phyloP scores from a whole-genome alignment of 2,888 invertebrate species.

The Euspilapteryx auroguttella region DNA sequence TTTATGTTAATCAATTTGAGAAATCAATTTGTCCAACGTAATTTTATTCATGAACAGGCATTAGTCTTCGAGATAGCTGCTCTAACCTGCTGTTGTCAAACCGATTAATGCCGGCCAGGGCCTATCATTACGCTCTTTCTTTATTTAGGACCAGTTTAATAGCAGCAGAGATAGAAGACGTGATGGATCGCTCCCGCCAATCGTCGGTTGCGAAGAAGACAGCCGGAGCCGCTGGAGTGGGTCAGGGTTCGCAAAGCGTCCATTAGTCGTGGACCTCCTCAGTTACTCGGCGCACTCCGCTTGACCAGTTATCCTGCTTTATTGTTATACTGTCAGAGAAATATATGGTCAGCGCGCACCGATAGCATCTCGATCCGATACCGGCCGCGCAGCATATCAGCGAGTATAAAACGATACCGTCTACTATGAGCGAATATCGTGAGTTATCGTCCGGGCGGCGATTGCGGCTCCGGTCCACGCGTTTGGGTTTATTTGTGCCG shows the following conservation, averaged over 20 bases:
- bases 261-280: constrained; percentile 32
- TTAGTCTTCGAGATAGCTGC: too few species aligned
- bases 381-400: constrained; percentile 22
- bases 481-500: constrained; percentile 43
- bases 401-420: constrained; percentile 25
- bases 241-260: constrained; percentile 30
- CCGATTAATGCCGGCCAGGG: too few species aligned
- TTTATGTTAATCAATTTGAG: constrained; percentile 52
- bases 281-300: constrained; percentile 17
- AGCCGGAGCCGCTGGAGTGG: constrained; percentile 16
- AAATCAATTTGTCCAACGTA: constrained; percentile 52
- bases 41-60: constrained; percentile 36
- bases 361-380: constrained; percentile 29
- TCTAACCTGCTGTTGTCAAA: too few species aligned
- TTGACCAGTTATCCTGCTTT: constrained; percentile 39
- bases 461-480: constrained; percentile 11
- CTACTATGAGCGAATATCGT: constrained; percentile 23
- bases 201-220: constrained; percentile 18
- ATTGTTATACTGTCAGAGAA: constrained; percentile 45
- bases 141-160: constrained; percentile 8
- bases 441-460: constrained; percentile 21
- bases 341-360: constrained; percentile 29
- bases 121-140: too few species aligned
- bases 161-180: too few species aligned
- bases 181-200: constrained; percentile 17